phyloP scores from a whole-genome alignment of 2,888 invertebrate species.

The Drosophila subsilvestris region DNA sequence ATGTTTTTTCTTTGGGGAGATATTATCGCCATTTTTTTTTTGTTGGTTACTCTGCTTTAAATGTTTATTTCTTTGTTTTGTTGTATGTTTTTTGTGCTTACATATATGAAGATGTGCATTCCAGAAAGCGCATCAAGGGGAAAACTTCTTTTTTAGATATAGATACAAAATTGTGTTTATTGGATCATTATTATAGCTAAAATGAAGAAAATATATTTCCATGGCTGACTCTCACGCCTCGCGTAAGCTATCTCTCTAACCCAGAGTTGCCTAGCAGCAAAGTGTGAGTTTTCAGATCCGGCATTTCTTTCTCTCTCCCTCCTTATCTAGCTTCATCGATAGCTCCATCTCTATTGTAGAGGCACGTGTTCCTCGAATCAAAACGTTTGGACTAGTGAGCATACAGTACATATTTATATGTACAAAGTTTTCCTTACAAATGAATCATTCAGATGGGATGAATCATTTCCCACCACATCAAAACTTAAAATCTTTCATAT shows the following conservation, averaged over 20 bases:
- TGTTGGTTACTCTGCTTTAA: not conserved
- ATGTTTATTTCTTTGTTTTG: not conserved
- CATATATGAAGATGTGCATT: not conserved
- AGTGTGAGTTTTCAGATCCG: no score
- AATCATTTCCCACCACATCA: not conserved
- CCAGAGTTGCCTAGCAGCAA: no score
- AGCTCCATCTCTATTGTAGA: not conserved
- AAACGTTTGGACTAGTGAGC: no score
- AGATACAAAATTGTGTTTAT: not conserved
- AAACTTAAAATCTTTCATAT: not conserved
- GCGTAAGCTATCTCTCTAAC: no score
- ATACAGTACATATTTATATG: no score
- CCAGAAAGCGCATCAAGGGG: not conserved
- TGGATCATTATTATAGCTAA: not conserved
- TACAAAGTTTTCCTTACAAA: not conserved
- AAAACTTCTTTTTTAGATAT: not conserved
- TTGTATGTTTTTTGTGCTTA: not conserved
- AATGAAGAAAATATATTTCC: not conserved
- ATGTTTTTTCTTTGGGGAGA: constrained; percentile 33
- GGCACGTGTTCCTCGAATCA: no score
- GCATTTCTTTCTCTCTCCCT: no score
- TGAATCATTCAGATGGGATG: not conserved
- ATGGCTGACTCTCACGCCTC: no score
- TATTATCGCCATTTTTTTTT: constrained; percentile 20
- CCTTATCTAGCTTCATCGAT: no score